Percentiles rank a stretch among this genome's conserved stretches.
phyloP scores from a whole-genome alignment of 1,140 invertebrate genomes.

The Eumaeus atala region DNA sequence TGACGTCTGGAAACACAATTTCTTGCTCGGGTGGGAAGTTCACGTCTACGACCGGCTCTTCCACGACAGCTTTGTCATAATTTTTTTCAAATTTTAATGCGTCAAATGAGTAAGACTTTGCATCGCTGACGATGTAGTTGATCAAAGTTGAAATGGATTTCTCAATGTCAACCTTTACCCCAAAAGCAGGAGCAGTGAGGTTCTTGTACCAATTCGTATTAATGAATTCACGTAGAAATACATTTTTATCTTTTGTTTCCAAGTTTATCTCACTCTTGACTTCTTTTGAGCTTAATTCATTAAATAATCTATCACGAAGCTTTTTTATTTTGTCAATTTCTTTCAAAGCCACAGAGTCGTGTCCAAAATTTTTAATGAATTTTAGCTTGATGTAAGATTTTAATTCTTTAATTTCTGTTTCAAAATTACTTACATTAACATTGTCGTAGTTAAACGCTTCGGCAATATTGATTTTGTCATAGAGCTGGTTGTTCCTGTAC shows the following conservation, averaged over 20 bases:
- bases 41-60: constrained; percentile 27
- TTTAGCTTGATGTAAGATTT: constrained; percentile 32
- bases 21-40: constrained; percentile 31
- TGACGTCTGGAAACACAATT: constrained; percentile 35
- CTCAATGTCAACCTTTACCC: constrained; percentile 27
- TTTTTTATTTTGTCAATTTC: constrained; percentile 34
- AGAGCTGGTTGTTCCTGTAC: constrained; percentile 26
- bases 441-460: constrained; percentile 28
- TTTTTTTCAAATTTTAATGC: constrained; percentile 28
- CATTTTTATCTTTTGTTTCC: constrained; percentile 26
- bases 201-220: constrained; percentile 29
- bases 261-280: constrained; percentile 15
- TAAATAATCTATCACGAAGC: constrained; percentile 24
- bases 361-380: constrained; percentile 25
- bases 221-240: constrained; percentile 24
- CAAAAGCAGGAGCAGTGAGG: constrained; percentile 15
- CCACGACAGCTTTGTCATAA: constrained; percentile 22
- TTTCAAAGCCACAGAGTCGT: constrained; percentile 19
- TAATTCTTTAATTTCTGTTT: constrained; percentile 23
- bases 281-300: constrained; percentile 16
- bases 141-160: constrained; percentile 32
- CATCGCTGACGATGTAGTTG: constrained; percentile 31
- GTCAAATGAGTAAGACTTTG: constrained; percentile 31
- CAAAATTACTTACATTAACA: constrained; percentile 29
- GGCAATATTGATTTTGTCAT: constrained; percentile 27